Conservation (phyloP, 1,140 invertebrate species). For the Phymorhynchus buccinoides region DNA sequence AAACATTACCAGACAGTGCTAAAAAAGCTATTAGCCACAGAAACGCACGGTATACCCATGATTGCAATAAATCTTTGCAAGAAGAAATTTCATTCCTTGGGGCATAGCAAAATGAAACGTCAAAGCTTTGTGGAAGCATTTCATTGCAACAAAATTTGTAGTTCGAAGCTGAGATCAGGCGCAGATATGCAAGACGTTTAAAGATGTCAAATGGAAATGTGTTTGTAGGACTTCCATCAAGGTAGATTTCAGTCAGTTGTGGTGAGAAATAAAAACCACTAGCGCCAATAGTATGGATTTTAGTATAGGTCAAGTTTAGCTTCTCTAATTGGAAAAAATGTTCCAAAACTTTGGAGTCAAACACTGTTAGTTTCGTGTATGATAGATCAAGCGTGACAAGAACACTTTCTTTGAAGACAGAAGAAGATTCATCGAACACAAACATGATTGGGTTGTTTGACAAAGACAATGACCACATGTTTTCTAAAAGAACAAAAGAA, state of each 20-base stretch:
- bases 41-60: slow-evolving; percentile 15
- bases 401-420: no score
- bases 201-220: neutral
- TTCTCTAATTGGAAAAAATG: neutral
- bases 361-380: neutral
- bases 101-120: neutral
- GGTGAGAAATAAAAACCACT: neutral
- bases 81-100: neutral
- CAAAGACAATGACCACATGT: neutral
- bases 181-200: neutral
- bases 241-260: neutral
- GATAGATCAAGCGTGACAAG: neutral
- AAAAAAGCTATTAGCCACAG: slow-evolving; percentile 48
- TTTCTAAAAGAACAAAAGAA: neutral
- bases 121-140: neutral
- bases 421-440: neutral
- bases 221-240: neutral
- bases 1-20: slow-evolving; percentile 53
- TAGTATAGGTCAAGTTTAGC: neutral
- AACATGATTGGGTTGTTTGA: neutral
- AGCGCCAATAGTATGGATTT: neutral
- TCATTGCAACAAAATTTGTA: slow-evolving; percentile 5
- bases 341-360: neutral
- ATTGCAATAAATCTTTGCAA: slow-evolving; percentile 6
- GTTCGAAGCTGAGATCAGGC: neutral